Evolutionary conservation across 2,888 invertebrate species (phyloP).

Genomic region (Acrocyrtus sp.): DNA sequence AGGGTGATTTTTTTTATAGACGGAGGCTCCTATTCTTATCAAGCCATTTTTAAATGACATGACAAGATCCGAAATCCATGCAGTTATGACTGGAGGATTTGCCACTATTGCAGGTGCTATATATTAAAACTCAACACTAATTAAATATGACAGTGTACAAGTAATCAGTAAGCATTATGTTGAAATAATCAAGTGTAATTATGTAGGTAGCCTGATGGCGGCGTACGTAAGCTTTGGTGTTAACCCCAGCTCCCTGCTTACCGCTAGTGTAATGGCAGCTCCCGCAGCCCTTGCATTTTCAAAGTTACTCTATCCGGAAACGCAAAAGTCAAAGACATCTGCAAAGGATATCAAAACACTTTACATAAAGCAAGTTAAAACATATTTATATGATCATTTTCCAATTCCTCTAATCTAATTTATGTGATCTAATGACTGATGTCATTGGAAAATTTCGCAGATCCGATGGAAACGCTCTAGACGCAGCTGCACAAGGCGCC

Average conservation of each 20-base stretch:
- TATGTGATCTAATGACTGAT: conserved; percentile 52
- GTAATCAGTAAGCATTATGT: too few relatives aligned
- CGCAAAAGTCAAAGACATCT: conserved; percentile 79
- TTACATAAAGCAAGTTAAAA: conserved; percentile 38
- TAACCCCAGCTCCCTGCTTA: conserved; percentile 85
- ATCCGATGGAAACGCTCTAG: conserved; percentile 84
- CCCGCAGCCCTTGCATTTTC: conserved; percentile 90
- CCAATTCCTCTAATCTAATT: conserved; percentile 79
- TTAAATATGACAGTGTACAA: too few relatives aligned
- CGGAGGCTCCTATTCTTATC: conserved; percentile 88
- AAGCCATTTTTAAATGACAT: conserved; percentile 83
- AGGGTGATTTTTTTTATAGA: too few relatives aligned
- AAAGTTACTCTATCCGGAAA: conserved; percentile 93
- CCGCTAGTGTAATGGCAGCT: conserved; percentile 95
- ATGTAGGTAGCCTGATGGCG: conserved; percentile 89
- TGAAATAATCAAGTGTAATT: too few relatives aligned
- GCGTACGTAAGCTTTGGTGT: conserved; percentile 92
- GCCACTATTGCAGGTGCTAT: conserved; percentile 93
- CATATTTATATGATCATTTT: too few relatives aligned
- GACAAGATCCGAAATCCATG: conserved; percentile 91
- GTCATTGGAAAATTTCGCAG: conserved; percentile 78
- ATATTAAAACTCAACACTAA: too few relatives aligned
- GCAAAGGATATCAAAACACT: conserved; percentile 76
- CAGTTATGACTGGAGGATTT: conserved; percentile 93
- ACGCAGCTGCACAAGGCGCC: conserved; percentile 92